Base-by-base conservation (phyloP, 2,888 invertebrate species). In the Chaetogeoica ovagalla region DNA sequence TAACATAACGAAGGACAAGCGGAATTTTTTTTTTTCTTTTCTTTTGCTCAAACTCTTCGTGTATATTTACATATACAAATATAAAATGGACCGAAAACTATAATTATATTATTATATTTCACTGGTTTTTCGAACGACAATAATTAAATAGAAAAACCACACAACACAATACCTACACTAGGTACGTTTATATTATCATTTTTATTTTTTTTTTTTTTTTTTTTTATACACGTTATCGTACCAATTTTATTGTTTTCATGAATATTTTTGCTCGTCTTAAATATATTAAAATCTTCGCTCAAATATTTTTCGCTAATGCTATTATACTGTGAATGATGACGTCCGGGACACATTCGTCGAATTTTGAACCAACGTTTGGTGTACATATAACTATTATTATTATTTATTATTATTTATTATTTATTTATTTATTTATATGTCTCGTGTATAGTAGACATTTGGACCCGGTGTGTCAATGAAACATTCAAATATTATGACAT, bases 321-420 rank as follows among this genome's bases (percentile, higher is more conserved):
- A 57, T 30, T 30, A 30, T 66, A 70, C 39, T 52, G 60, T 69
- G 60, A 43, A 70, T 60, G 69, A 70, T 59, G 71, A 71, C 79
- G 79, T 79, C 63, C 79, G 79, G 60, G 79, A 65, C 71, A 71
- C 65, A 52, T 79, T 79, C 79, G 70, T 71, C 62, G 65, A 55
- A 79, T 55, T 79, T 79, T 30, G 70, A 79, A 63, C 70, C 70
- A 70, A 79, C 63, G 63, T 70, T 70, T 65, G 70, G 23, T 79
- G 63, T 71, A 70, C 55, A 66, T 74, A 79, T 71, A 70, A 79
- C 79, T 79, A 70, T 71, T 62, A 71, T 69, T 70, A 62, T 79
- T 70, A 79, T 79, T 63, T 77, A 43, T 69, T 77, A 62, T 79
- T 70, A 79, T 79, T 63, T 2, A 2, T 30, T 30, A 57, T 79